Base-by-base conservation (phyloP, 1,140 invertebrate species). In the Sinella curviseta region DNA sequence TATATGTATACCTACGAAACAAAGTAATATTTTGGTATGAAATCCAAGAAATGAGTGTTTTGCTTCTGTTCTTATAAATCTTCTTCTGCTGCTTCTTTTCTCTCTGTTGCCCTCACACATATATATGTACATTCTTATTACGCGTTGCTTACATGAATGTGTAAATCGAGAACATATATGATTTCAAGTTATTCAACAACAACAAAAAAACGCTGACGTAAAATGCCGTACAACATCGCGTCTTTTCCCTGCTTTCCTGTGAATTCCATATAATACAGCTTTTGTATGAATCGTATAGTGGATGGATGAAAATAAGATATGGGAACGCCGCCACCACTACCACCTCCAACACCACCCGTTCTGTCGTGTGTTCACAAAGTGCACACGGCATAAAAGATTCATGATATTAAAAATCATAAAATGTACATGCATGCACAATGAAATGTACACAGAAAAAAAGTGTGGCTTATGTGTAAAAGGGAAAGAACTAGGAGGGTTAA, bases 391-490 rank as follows among this genome's bases (percentile, higher is more conserved):
- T 60, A 26, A 60, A 60, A 24, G 3, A 60, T 60, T 60, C 55
- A 26, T 60, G 55, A 60, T 60, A 60, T 60, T 12, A 60, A 60
- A 60, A 60, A 60, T 60, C 55, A 60, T 60, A 60, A 3, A 24
- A 60, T 3, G 55, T 60, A 60, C 55, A 60, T 60, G 4, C 55
- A 26, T 60, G 24, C 55, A 26, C 55, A n/a, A 60, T n/a, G 55
- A 3, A 60, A 60, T 17, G n/a, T 24, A 24, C 24, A 14, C 12
- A 4, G 12, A 48, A 48, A 48, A 8, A 17, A 17, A 48, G 39
- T 48, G 17, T 4, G 4, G 39, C 17, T 4, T 17, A 48, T 17
- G 17, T 8, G 55, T 24, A 60, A 60, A 60, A 60, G 55, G 39
- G 3, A 24, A 60, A 14, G n/a, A n/a, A n/a, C n/a, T n/a, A 60